A percentile compares a stretch with the other conserved stretches of the same genome.
These are phyloP conservation scores for Drosophila kepulauana DNA, from an alignment of 1,140 invertebrate species.

Conservation along the genomic window DNA sequence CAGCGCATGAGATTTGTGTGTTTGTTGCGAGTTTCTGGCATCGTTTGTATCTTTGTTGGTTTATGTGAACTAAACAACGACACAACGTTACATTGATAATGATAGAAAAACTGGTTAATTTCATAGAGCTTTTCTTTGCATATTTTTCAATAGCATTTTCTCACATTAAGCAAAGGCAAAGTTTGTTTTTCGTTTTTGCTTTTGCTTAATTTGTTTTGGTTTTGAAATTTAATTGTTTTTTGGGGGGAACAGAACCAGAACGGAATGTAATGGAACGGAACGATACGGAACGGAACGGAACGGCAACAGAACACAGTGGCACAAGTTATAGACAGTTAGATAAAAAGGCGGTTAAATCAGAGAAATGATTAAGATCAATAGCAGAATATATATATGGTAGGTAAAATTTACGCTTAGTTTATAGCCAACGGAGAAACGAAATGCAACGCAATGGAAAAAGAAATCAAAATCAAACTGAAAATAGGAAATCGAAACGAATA, in stretches of 20 bases:
- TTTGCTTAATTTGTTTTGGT: conserved; percentile 21
- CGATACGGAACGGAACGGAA: conserved; percentile 18
- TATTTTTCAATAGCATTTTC: conserved; percentile 20
- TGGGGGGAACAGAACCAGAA: conserved; percentile 37
- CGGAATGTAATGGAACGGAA: conserved; percentile 39
- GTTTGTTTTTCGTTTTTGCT: conserved; percentile 16
- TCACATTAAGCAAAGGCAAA: conserved; percentile 29
- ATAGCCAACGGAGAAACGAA: conserved; percentile 47
- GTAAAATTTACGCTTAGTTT: conserved; percentile 11
- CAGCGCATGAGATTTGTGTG: conserved; percentile 35
- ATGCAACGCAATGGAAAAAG: conserved; percentile 26
- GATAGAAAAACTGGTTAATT: conserved; percentile 53
- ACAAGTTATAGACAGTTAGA: conserved; percentile 50
- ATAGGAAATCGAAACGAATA: background rate
- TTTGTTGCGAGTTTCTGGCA: conserved; percentile 24
- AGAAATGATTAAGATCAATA: background rate
- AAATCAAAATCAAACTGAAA: background rate
- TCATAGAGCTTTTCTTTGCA: conserved; percentile 31
- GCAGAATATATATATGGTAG: background rate
- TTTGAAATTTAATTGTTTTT: background rate
- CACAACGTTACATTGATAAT: conserved; percentile 77
- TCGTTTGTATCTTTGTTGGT: conserved; percentile 48
- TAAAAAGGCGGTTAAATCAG: conserved; percentile 36
- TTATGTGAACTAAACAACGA: conserved; percentile 76
- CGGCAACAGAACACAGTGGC: conserved; percentile 38